Base-by-base conservation (phyloP, 1,140 invertebrate genomes). In the Penaeus indicus region DNA sequence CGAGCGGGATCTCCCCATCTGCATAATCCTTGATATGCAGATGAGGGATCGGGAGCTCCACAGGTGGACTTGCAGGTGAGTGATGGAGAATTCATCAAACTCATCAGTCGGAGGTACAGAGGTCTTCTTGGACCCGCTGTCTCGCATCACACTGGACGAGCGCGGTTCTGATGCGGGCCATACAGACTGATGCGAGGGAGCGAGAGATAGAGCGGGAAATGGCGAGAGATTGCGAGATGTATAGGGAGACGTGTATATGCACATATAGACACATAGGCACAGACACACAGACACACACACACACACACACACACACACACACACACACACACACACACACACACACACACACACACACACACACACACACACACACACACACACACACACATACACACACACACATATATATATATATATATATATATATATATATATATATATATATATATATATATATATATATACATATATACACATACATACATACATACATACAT, bases 361-460 rank as follows among this genome's bases (percentile, higher is more conserved):
- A 25, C 10, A 72, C 69, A 72, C 38, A n/a, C 27, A 72, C 18
- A 22, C 27, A n/a, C 27, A 13, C 69, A 4, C 4, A 72, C 69
- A 72, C 69, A 25, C 11, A 72, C 22, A 72, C 22, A 72, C 10
- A 72, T 18, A 72, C 1, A 25, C 10, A 72, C 69, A 72, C 38
- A n/a, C 27, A 72, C 18, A 22, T 72, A n/a, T 72, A 72, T 72
- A 25, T 72, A 25, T 72, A 19, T 72, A 72, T 25, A 25, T 72
- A 72, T 72, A 72, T 72, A 72, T 25, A 72, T 72, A 72, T 72
- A 72, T 72, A 72, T 72, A 72, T 72, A 72, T 72, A 72, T 72
- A 72, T n/a, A 72, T n/a, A 72, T n/a, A 72, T n/a, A 72, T n/a
- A 72, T n/a, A 72, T n/a, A 72, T n/a, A n/a, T n/a, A 72, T n/a